Conservation (phyloP, 2,113 vertebrate species). For the Brachypodius melanocephalos region DNA sequence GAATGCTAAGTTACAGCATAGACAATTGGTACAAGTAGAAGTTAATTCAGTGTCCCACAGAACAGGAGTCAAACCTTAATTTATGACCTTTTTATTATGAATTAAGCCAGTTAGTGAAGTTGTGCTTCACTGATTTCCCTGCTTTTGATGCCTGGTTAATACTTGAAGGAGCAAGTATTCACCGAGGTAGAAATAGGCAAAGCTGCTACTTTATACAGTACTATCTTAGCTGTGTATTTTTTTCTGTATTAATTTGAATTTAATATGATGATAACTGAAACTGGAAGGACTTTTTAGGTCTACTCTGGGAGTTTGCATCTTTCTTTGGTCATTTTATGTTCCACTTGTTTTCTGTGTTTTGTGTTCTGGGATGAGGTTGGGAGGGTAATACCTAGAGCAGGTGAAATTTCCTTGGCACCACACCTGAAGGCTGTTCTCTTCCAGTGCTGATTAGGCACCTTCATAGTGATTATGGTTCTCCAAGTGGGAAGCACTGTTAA, state of each 20-base stretch:
- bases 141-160: background rate
- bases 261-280: background rate
- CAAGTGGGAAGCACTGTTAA: background rate
- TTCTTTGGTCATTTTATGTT: background rate
- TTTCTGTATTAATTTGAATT: background rate
- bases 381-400: background rate
- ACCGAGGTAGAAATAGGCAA: background rate
- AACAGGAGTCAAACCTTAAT: background rate
- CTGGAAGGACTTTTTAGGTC: background rate
- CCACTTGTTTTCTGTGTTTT: background rate
- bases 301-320: background rate
- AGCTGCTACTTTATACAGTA: background rate
- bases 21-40: background rate
- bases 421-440: background rate
- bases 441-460: background rate
- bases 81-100: background rate
- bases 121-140: background rate
- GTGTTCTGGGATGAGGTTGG: background rate
- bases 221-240: background rate
- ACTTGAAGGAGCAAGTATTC: background rate
- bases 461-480: background rate
- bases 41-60: background rate
- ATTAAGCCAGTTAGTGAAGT: background rate
- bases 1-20: background rate
- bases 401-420: background rate